A percentile compares a stretch with the other conserved stretches of the same genome.
Conservation (phyloP, 2,888 invertebrate species). For the Amphipoea lucens region DNA sequence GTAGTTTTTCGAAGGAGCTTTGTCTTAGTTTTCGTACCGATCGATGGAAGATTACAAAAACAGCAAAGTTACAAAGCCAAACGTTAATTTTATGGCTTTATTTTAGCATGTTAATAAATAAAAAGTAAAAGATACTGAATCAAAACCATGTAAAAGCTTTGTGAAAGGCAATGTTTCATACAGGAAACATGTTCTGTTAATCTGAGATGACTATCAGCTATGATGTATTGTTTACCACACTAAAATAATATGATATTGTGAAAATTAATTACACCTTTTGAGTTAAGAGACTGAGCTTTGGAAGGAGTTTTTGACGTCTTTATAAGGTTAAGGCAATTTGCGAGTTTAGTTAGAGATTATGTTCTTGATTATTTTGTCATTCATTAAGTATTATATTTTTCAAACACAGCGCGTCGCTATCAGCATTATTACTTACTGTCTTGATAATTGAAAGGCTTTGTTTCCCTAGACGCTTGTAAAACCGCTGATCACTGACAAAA, state of each 20-base stretch:
- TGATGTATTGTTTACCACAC: conserved; percentile 56
- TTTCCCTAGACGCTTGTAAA: too few species aligned
- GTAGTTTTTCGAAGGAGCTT: neutral
- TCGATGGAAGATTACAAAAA: neutral
- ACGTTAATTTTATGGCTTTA: neutral
- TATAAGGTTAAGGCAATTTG: neutral
- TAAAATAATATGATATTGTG: conserved; percentile 60
- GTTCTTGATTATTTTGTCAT: neutral
- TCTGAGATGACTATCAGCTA: conserved; percentile 51
- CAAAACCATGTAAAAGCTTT: conserved; percentile 10
- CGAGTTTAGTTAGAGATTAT: neutral
- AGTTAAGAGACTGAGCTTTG: conserved; percentile 29
- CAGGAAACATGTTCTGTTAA: conserved; percentile 51
- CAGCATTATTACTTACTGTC: neutral
- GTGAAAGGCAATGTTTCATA: conserved; percentile 16
- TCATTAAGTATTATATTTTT: conserved; percentile 8
- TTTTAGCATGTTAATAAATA: neutral
- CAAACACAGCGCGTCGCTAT: neutral
- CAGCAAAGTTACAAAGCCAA: neutral
- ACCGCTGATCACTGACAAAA: neutral
- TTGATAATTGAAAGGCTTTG: neutral
- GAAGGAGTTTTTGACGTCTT: neutral
- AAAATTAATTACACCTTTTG: conserved; percentile 53
- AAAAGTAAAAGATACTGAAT: neutral
- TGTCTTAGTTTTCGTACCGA: neutral